These are phyloP conservation scores for Ophion slaviceki DNA, from an alignment of 2,888 invertebrate species.

Conservation along the genomic window DNA sequence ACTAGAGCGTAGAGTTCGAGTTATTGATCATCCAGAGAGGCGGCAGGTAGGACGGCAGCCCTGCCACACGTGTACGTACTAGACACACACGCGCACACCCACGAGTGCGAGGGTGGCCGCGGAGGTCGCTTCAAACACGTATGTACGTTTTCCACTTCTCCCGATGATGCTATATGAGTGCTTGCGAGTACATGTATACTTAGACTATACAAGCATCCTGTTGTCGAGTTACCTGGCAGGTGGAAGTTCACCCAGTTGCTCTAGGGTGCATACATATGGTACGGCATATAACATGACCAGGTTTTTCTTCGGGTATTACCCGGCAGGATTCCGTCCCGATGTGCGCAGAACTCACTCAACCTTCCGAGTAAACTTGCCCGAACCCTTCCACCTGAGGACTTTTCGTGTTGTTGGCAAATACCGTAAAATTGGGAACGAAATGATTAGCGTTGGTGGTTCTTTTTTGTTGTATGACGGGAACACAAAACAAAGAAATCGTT, in stretches of 20 bases:
- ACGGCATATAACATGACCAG: background rate
- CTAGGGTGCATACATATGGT: background rate
- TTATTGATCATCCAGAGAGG: constrained; percentile 65
- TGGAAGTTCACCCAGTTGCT: background rate
- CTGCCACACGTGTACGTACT: constrained; percentile 35
- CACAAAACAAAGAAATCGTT: too few species aligned
- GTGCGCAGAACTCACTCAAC: background rate
- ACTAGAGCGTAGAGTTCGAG: constrained; percentile 58
- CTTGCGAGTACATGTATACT: constrained; percentile 19
- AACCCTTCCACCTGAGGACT: too few species aligned
- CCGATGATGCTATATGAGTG: constrained; percentile 3
- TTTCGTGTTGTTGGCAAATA: too few species aligned
- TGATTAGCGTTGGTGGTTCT: too few species aligned
- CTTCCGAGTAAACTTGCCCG: too few species aligned
- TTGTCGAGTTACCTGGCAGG: constrained; percentile 1
- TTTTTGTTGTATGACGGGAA: too few species aligned
- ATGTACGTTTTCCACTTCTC: constrained; percentile 17
- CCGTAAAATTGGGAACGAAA: too few species aligned
- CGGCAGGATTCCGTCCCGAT: background rate
- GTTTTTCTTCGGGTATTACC: background rate
- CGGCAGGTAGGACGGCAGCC: constrained; percentile 56
- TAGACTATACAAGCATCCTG: constrained; percentile 17
- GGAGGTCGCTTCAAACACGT: constrained; percentile 31
- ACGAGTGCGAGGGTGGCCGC: constrained; percentile 41
- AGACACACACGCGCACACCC: constrained; percentile 23